These are phyloP conservation scores for Mobula hypostoma DNA, from an alignment of 2,113 vertebrate genomes.

Conservation along the genomic window DNA sequence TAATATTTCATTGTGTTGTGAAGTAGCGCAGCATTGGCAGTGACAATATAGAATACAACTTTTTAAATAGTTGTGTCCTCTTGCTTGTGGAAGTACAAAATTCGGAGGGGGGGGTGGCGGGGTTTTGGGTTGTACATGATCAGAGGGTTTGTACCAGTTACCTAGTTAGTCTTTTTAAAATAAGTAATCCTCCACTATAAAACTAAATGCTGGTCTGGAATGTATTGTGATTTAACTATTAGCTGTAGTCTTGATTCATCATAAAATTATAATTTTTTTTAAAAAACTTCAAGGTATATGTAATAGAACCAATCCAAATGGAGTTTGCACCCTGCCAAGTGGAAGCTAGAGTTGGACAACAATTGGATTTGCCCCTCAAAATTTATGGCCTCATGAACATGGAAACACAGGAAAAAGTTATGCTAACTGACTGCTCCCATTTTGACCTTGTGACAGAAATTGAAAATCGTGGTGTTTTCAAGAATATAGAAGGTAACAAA, in stretches of 20 bases:
- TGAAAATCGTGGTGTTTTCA: slow-evolving; percentile 74
- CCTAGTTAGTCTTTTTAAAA: background rate
- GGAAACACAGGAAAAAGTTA: slow-evolving; percentile 54
- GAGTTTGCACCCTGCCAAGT: slow-evolving; percentile 77
- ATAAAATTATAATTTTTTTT: background rate
- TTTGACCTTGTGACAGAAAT: slow-evolving; percentile 74
- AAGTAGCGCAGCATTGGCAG: no score
- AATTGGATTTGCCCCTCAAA: slow-evolving; percentile 76
- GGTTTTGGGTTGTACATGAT: background rate
- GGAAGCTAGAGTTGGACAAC: slow-evolving; percentile 68
- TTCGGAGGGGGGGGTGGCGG: background rate
- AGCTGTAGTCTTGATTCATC: background rate
- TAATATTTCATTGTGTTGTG: background rate
- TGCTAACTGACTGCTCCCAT: slow-evolving; percentile 85
- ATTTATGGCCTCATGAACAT: slow-evolving; percentile 65
- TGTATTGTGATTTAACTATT: background rate
- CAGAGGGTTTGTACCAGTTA: background rate
- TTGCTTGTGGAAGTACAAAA: background rate
- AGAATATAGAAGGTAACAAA: slow-evolving; percentile 61
- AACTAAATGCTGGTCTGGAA: background rate
- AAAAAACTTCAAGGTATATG: slow-evolving; percentile 63
- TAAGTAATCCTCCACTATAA: background rate
- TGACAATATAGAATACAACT: no score
- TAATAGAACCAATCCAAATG: slow-evolving; percentile 84
- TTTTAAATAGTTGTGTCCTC: background rate